Evolutionary conservation across 2,797 vertebrate species (phyloP).

Genomic region (Alfaro cultratus): DNA sequence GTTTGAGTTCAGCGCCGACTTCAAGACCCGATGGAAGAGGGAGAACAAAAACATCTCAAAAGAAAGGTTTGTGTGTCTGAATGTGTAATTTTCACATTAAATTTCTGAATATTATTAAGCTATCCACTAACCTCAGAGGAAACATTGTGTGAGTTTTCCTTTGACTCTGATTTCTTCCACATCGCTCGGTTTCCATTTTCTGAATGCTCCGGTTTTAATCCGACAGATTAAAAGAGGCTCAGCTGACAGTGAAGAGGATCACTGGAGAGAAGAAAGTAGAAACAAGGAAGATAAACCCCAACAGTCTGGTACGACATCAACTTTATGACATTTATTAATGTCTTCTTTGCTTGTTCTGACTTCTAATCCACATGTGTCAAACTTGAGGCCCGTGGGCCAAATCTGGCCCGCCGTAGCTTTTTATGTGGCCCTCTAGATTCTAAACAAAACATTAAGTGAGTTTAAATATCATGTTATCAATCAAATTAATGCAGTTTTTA

Average conservation of each 20-base stretch:
- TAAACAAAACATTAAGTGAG: no score
- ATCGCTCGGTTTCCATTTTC: background rate
- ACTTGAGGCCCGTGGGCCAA: no score
- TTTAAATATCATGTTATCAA: no score
- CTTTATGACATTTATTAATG: background rate
- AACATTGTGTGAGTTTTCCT: background rate
- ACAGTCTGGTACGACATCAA: conserved; percentile 87
- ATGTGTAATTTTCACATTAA: background rate
- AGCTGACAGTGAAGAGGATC: conserved; percentile 90
- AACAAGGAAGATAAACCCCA: conserved; percentile 90
- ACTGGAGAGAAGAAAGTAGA: conserved; percentile 95
- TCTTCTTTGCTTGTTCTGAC: background rate
- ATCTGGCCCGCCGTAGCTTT: no score
- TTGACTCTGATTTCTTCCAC: background rate
- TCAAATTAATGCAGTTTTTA: no score
- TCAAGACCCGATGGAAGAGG: conserved; percentile 93
- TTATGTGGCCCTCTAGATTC: no score
- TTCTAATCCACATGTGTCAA: no score
- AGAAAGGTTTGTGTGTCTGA: conserved; percentile 83
- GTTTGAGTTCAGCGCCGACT: conserved; percentile 97
- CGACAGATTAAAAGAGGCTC: conserved; percentile 86
- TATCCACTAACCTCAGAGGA: background rate
- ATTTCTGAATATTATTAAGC: background rate
- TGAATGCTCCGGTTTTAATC: background rate
- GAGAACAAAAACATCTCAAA: conserved; percentile 95